Evolutionary conservation across 2,113 vertebrate species (phyloP).

Genomic region (Bos javanicus): DNA sequence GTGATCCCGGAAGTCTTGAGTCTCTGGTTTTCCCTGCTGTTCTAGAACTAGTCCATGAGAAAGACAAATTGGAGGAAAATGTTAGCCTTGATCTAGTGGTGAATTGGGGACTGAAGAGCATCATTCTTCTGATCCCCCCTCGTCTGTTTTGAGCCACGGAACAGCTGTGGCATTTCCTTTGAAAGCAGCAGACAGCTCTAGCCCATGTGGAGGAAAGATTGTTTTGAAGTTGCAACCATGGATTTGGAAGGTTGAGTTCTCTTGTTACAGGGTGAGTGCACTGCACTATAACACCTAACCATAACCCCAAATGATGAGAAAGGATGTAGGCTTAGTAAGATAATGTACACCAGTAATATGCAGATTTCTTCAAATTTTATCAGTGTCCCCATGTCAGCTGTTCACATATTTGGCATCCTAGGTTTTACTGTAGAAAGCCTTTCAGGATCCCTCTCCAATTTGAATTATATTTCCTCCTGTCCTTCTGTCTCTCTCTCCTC

Average conservation of each 20-base stretch:
- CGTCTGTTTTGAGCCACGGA: background rate
- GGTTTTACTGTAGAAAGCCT: background rate
- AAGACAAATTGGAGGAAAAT: background rate
- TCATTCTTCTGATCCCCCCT: background rate
- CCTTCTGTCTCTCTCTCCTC: background rate
- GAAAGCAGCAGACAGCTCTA: background rate
- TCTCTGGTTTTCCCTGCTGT: background rate
- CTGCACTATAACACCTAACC: background rate
- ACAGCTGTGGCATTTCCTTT: slow-evolving; percentile 50
- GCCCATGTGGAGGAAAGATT: background rate
- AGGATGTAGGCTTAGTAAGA: background rate
- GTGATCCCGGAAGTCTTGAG: background rate
- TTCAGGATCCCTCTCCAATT: background rate
- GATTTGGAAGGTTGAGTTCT: slow-evolving; percentile 12
- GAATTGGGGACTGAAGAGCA: background rate
- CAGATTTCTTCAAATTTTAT: background rate
- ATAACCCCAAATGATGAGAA: background rate
- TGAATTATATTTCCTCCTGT: background rate
- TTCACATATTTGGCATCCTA: background rate
- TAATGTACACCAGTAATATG: background rate
- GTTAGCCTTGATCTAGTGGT: background rate
- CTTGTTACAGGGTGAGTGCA: background rate
- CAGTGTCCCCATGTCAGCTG: background rate
- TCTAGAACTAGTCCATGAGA: background rate
- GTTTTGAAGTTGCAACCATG: slow-evolving; percentile 30